These are phyloP conservation scores for Enchytraeus crypticus DNA, from an alignment of 2,888 invertebrate genomes.

Conservation along the genomic window DNA sequence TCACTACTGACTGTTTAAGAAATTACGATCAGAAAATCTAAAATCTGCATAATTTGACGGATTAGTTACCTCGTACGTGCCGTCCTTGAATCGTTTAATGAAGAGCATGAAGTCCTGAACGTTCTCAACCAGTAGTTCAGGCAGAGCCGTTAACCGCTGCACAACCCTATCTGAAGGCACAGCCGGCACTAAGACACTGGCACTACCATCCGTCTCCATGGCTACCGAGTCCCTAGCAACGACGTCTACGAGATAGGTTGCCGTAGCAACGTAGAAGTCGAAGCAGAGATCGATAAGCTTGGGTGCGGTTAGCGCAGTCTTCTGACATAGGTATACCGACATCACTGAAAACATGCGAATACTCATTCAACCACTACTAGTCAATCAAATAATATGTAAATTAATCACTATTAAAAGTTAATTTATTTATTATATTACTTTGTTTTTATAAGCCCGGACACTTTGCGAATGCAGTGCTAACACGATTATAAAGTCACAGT, in stretches of 20 bases:
- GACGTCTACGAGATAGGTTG: slow-evolving; percentile 62
- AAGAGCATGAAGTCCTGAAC: slow-evolving; percentile 71
- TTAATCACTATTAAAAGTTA: not conserved
- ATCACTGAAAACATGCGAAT: slow-evolving; percentile 34
- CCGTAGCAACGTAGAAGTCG: slow-evolving; percentile 70
- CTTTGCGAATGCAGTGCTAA: too few species aligned
- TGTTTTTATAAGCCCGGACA: not conserved
- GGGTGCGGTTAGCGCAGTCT: slow-evolving; percentile 66
- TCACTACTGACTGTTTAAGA: too few species aligned
- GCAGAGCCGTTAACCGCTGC: slow-evolving; percentile 57
- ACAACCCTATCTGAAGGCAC: slow-evolving; percentile 34
- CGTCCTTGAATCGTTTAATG: slow-evolving; percentile 44
- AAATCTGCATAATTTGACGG: too few species aligned
- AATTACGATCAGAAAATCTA: too few species aligned
- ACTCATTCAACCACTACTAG: too few species aligned
- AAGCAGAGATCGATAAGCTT: slow-evolving; percentile 62
- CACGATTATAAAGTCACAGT: too few species aligned
- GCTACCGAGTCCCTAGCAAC: not conserved
- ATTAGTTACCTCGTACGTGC: slow-evolving; percentile 38
- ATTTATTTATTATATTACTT: not conserved
- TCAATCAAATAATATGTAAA: not conserved
- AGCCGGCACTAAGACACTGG: not conserved
- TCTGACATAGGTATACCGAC: slow-evolving; percentile 41
- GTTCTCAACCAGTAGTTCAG: slow-evolving; percentile 83
- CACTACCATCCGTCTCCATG: not conserved